Evolutionary conservation across 1,140 invertebrate genomes (phyloP).

Genomic region (Archivesica marissinica): DNA sequence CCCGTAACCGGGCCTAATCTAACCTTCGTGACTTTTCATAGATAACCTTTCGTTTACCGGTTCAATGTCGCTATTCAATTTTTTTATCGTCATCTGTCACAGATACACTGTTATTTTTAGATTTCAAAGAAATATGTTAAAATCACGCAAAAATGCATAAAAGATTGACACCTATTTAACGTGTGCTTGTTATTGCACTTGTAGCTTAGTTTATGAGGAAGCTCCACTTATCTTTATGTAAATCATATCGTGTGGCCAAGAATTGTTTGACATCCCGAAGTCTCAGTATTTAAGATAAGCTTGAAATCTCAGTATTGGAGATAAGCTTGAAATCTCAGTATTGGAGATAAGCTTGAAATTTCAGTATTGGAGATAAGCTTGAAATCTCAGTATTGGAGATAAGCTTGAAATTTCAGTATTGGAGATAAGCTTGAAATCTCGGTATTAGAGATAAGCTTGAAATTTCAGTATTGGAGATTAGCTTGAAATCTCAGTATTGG

Average conservation of each 20-base stretch:
- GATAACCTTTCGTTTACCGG: neutral
- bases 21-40: neutral
- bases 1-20: neutral
- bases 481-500: no score
- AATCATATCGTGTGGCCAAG: neutral
- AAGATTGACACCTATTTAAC: constrained; percentile 14
- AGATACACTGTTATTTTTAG: neutral
- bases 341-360: no score
- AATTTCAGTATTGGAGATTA: no score
- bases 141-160: constrained; percentile 15
- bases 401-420: no score
- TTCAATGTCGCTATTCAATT: constrained; percentile 13
- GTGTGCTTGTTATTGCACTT: neutral
- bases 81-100: constrained; percentile 13
- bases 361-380: no score
- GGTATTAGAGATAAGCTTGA: no score
- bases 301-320: no score
- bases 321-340: no score
- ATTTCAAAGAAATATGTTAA: constrained; percentile 15
- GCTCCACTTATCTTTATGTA: constrained; percentile 4
- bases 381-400: no score
- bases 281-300: no score
- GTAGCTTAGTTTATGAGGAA: neutral
- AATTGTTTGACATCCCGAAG: no score
- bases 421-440: no score